phyloP scores from a whole-genome alignment of 2,888 invertebrate species.

The Perizoma affinitatum region DNA sequence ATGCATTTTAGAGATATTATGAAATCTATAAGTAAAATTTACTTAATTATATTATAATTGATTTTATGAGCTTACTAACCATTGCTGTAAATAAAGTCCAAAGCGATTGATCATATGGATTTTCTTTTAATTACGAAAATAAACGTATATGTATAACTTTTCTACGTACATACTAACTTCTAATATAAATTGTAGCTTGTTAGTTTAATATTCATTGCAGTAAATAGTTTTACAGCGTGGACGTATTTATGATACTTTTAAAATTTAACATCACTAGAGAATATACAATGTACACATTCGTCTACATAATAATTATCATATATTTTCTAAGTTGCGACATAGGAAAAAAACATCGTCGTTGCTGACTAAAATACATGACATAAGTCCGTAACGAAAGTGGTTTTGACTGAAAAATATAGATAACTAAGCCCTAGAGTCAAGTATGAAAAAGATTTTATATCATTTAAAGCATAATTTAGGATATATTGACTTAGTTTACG shows the following conservation, averaged over 20 bases:
- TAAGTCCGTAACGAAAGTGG: no score
- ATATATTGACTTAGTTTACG: constrained; percentile 25
- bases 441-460: constrained; percentile 29
- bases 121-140: no score
- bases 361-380: no score
- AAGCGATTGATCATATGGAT: background rate
- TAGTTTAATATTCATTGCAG: constrained; percentile 42
- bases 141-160: no score
- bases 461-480: constrained; percentile 32
- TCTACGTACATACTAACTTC: constrained; percentile 36
- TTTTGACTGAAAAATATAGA: no score
- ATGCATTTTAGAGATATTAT: no score
- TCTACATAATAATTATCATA: background rate
- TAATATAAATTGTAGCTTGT: constrained; percentile 31
- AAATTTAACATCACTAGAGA: constrained; percentile 32
- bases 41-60: background rate
- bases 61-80: constrained; percentile 5
- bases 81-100: background rate
- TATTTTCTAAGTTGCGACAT: background rate
- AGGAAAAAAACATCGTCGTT: no score
- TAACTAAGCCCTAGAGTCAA: background rate
- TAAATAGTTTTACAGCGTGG: constrained; percentile 70
- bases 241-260: constrained; percentile 72
- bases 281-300: constrained; percentile 10
- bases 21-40: background rate